Base-by-base conservation (phyloP, 1,140 invertebrate species). In the Nixonia krombeini region DNA sequence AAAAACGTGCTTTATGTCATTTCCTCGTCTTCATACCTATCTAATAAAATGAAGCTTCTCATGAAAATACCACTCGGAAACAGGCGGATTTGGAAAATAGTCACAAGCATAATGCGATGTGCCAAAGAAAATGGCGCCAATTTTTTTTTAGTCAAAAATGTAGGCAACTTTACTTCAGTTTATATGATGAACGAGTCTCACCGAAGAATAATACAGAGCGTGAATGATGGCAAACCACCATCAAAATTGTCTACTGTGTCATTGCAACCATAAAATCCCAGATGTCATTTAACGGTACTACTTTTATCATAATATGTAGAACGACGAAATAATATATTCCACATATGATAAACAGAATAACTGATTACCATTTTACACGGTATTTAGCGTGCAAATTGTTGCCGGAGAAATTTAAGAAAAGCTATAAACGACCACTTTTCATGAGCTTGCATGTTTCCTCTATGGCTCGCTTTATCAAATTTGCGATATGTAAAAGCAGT, bases 1-100 rank as follows among this genome's bases (percentile, higher is more conserved):
- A 79, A 81, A 77, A 81, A 55, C 58, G 72, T 69, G 38, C 68
- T 67, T 76, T 75, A 76, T 72, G 55, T 58, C 45, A 40, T 28
- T 57, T 41, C 38, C 42, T 40, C 38, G 50, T 42, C 31, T 46
- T 47, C 52, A 73, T 67, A 70, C 38, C 41, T 70, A 61, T 68
- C 52, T 33, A 33, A 53, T 38, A 51, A 70, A 61, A 49, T 29
- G 44, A 26, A 47, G 40, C 55, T 57, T 53, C 50, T 46, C 44
- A 61, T 51, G 61, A 72, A 58, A 59, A 68, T 33, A 46, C 33
- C 52, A 41, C 46, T 51, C 42, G n/a, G 44, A 45, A 18, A 40
- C 29, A 40, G 17, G 8, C 6, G 38, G 12, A 31, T 55, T 50
- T 44, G 18, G 33, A 62, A 49, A 62, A 53, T 31, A 49, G 21